A percentile compares a stretch with the other conserved stretches of the same genome.
phyloP scores from a whole-genome alignment of 1,140 invertebrate genomes.

The Elymnias hypermnestra region DNA sequence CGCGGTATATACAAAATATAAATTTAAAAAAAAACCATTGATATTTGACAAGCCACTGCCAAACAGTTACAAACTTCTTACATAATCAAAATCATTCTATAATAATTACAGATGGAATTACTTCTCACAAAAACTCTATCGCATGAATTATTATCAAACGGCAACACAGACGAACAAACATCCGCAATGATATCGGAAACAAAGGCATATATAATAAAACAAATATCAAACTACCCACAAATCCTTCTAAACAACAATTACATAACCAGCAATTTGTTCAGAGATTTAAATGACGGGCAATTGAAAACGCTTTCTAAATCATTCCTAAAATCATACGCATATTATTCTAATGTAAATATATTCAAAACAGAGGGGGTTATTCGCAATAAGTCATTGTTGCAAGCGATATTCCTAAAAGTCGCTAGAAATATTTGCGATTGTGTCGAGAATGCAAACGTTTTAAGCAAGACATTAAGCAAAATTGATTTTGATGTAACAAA shows the following conservation, averaged over 20 bases:
- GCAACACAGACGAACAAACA: constrained; percentile 14
- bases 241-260: constrained; percentile 27
- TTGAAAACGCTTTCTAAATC: constrained; percentile 44
- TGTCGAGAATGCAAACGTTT: constrained; percentile 37
- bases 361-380: constrained; percentile 29
- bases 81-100: too few species aligned
- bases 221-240: constrained; percentile 26
- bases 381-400: constrained; percentile 43
- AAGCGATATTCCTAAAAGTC: constrained; percentile 40
- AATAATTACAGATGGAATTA: constrained; percentile 51
- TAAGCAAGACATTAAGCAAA: constrained; percentile 50
- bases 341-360: constrained; percentile 25
- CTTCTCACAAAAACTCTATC: constrained; percentile 46
- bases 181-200: constrained; percentile 22
- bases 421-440: constrained; percentile 40
- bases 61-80: too few species aligned
- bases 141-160: constrained; percentile 28
- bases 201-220: constrained; percentile 47
- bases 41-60: too few species aligned
- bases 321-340: constrained; percentile 37
- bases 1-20: too few species aligned
- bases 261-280: constrained; percentile 37
- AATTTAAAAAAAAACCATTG: too few species aligned
- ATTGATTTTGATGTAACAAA: constrained; percentile 32
- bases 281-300: constrained; percentile 44